Conservation (phyloP, 2,888 invertebrate species). For the Drosophila hamatofila region DNA sequence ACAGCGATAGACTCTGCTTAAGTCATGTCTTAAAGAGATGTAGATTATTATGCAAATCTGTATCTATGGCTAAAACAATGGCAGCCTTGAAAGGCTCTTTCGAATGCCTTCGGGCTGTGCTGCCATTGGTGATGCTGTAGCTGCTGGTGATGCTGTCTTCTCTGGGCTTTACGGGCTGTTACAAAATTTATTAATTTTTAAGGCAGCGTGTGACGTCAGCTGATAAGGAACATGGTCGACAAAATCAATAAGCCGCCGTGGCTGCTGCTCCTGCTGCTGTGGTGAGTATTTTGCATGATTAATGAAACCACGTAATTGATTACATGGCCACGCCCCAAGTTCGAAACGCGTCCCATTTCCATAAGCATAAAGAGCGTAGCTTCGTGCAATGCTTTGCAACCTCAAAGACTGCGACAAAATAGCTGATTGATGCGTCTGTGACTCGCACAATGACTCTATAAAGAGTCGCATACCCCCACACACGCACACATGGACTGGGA, state of each 20-base stretch:
- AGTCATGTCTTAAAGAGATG: conserved; percentile 32
- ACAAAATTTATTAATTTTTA: conserved; percentile 72
- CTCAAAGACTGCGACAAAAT: conserved; percentile 52
- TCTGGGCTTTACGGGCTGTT: conserved; percentile 3
- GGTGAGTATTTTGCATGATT: conserved; percentile 76
- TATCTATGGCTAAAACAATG: conserved; percentile 54
- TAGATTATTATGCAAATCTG: conserved; percentile 75
- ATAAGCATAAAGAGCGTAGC: conserved; percentile 29
- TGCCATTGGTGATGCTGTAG: neutral
- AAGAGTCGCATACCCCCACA: conserved; percentile 13
- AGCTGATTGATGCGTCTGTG: conserved; percentile 71
- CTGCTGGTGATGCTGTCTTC: neutral
- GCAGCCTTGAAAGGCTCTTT: conserved; percentile 24
- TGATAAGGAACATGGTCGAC: conserved; percentile 61
- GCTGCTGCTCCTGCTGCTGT: conserved; percentile 6
- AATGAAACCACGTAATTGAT: conserved; percentile 78
- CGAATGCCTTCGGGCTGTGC: neutral
- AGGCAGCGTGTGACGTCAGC: conserved; percentile 61
- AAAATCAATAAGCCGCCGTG: conserved; percentile 68
- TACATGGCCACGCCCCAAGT: conserved; percentile 55
- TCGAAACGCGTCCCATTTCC: neutral
- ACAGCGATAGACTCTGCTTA: conserved; percentile 11
- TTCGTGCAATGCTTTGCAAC: conserved; percentile 50
- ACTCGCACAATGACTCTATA: conserved; percentile 51
- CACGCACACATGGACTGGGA: conserved; percentile 17